A percentile compares a stretch with the other conserved stretches of the same genome.
phyloP scores from a whole-genome alignment of 2,797 vertebrate genomes.

The Miichthys miiuy region DNA sequence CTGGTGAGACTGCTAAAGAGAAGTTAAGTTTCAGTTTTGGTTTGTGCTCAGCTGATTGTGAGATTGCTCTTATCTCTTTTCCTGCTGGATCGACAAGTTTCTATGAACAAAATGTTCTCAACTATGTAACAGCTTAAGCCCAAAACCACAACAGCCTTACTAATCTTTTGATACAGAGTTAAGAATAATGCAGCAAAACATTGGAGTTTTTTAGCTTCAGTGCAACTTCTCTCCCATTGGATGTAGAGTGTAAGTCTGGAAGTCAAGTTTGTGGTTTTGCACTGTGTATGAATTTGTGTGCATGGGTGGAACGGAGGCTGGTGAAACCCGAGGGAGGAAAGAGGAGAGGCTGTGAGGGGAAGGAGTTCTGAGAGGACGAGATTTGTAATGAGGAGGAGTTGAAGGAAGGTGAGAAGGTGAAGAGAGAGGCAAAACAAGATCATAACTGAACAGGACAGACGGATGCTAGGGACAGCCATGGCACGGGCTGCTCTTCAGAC shows the following conservation, averaged over 20 bases:
- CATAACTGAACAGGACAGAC: not conserved
- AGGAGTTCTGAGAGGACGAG: not conserved
- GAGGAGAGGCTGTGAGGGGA: too few species aligned
- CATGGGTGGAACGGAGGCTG: constrained; percentile 3
- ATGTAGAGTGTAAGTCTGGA: not conserved
- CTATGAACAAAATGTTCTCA: too few species aligned
- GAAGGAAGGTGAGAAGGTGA: not conserved
- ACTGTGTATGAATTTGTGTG: not conserved
- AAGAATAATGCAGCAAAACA: not conserved
- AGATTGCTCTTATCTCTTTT: too few species aligned
- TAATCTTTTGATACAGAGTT: not conserved
- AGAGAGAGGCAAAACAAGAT: constrained; percentile 4
- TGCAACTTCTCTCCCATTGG: not conserved
- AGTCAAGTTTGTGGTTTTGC: constrained; percentile 11
- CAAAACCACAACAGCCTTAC: not conserved
- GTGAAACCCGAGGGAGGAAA: not conserved
- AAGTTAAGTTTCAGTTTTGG: too few species aligned
- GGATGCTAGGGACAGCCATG: not conserved
- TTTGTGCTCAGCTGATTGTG: too few species aligned
- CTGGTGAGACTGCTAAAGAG: too few species aligned
- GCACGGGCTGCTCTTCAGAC: not conserved
- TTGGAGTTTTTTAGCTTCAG: not conserved
- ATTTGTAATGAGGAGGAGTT: not conserved
- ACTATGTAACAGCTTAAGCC: too few species aligned
- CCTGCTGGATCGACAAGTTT: too few species aligned